Evolutionary conservation across 92 coral and sea anemone species (phyloP).

Genomic region (Meandrina meandrites): DNA sequence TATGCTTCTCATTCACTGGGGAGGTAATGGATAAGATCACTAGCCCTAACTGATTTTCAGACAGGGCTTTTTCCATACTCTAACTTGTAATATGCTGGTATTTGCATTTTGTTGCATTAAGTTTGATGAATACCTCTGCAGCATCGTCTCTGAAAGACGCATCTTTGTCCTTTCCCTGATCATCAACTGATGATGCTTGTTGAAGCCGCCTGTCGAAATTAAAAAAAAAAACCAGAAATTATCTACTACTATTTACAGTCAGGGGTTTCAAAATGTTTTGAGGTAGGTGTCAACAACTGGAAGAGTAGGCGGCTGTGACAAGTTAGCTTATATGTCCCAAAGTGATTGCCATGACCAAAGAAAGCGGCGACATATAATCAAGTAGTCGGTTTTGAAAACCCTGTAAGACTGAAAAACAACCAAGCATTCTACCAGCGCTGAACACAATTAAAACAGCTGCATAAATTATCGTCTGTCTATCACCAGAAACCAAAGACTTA

Average conservation of each 20-base stretch:
- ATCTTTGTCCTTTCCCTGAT: conserved; percentile 87
- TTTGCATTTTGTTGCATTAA: neutral
- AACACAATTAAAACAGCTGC: neutral
- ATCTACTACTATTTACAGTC: too few species aligned
- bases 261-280: too few species aligned
- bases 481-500: conserved; percentile 40
- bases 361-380: too few species aligned
- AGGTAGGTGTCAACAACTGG: too few species aligned
- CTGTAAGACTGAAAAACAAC: neutral
- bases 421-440: neutral
- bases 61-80: neutral
- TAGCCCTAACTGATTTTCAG: neutral
- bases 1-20: too few species aligned
- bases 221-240: too few species aligned
- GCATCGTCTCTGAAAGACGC: conserved; percentile 67
- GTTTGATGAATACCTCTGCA: conserved; percentile 62
- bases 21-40: neutral
- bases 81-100: neutral
- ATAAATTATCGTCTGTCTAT: neutral
- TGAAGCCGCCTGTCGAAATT: conserved; percentile 85
- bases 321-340: too few species aligned
- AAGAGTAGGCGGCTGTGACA: too few species aligned
- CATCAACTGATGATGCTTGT: conserved; percentile 93
- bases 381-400: too few species aligned
- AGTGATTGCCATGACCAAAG: too few species aligned